phyloP scores from a whole-genome alignment of 2,797 vertebrate species.

The Hydrocynus forskahlii region DNA sequence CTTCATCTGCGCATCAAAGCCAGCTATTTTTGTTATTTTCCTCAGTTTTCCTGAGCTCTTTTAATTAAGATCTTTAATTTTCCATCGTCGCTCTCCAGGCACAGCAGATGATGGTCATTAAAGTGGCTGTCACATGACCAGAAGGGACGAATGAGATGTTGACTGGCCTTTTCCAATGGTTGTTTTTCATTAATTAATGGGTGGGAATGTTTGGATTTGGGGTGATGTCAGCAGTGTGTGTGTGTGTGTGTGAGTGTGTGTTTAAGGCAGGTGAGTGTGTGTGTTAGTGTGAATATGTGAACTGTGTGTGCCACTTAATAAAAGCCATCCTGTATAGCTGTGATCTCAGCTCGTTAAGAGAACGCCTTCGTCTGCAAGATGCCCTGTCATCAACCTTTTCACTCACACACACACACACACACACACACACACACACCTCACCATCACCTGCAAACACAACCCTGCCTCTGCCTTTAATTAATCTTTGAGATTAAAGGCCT shows the following conservation, averaged over 20 bases:
- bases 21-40: no score
- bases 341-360: conserved; percentile 69
- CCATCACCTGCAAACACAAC: conserved; percentile 45
- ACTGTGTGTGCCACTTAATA: conserved; percentile 54
- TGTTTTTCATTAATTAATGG: conserved; percentile 25
- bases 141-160: background rate
- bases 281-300: conserved; percentile 28
- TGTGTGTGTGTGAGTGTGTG: background rate
- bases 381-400: conserved; percentile 56
- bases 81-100: no score
- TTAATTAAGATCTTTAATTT: no score
- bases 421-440: conserved; percentile 35
- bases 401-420: conserved; percentile 45
- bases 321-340: conserved; percentile 53
- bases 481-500: conserved; percentile 61
- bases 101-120: no score
- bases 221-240: background rate
- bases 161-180: background rate
- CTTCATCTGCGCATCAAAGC: no score
- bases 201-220: conserved; percentile 8
- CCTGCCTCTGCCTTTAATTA: conserved; percentile 63
- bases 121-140: no score
- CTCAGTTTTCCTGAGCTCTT: no score
- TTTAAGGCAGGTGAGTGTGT: conserved; percentile 9
- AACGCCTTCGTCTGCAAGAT: conserved; percentile 50